phyloP scores from a whole-genome alignment of 1,140 invertebrate species.

The Tetragnatha versicolor region DNA sequence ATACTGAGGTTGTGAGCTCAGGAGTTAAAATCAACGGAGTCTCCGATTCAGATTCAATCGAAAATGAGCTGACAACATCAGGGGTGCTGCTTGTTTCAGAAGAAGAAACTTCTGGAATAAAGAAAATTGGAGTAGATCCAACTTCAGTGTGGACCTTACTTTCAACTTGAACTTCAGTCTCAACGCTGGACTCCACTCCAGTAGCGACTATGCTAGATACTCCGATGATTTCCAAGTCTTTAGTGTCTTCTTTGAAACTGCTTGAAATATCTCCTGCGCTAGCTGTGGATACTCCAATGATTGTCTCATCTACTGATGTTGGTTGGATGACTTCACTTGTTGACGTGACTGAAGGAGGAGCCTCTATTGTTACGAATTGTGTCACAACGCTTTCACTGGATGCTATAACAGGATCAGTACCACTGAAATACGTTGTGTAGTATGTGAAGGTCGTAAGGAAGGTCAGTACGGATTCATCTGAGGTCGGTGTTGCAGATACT shows the following conservation, averaged over 20 bases:
- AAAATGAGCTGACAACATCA: constrained; percentile 10
- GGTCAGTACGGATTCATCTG: constrained; percentile 51
- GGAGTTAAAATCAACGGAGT: neutral
- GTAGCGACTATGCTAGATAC: constrained; percentile 37
- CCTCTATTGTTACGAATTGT: constrained; percentile 56
- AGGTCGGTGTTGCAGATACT: neutral
- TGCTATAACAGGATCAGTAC: constrained; percentile 51
- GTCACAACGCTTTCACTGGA: constrained; percentile 58
- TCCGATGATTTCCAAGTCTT: constrained; percentile 32
- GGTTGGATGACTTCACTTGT: constrained; percentile 17
- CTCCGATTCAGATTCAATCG: neutral
- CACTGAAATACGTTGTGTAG: constrained; percentile 59
- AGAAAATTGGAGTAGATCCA: neutral
- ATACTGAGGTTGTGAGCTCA: neutral
- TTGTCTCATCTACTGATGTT: constrained; percentile 35
- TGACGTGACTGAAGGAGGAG: constrained; percentile 19
- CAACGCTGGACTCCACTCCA: neutral
- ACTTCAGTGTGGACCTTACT: constrained; percentile 29
- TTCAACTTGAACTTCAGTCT: constrained; percentile 33
- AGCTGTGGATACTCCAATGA: constrained; percentile 37
- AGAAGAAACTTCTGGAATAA: neutral
- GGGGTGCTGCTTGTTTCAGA: neutral
- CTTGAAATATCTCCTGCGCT: constrained; percentile 29
- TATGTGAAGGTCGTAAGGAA: constrained; percentile 59
- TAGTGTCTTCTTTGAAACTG: constrained; percentile 16